A percentile compares a stretch with the other conserved stretches of the same genome.
Evolutionary conservation across 1,140 invertebrate genomes (phyloP).

Genomic region (Lasioglossum albipes): DNA sequence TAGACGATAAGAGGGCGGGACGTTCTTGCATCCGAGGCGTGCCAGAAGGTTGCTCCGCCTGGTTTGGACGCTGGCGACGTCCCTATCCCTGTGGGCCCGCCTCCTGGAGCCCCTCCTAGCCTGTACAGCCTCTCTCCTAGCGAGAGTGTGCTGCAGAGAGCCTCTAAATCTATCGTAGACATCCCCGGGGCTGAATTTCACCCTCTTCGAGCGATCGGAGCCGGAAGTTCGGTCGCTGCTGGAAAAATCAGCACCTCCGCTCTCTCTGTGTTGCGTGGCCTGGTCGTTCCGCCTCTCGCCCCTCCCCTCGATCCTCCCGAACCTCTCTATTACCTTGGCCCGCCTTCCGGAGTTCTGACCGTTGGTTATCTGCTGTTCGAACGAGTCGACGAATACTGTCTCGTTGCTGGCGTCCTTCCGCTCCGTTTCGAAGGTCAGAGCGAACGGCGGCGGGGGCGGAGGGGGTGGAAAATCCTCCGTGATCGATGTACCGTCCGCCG

Average conservation of each 20-base stretch:
- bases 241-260: conserved; percentile 23
- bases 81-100: too few species aligned
- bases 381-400: too few species aligned
- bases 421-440: neutral
- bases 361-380: neutral
- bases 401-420: too few species aligned
- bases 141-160: conserved; percentile 45
- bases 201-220: neutral
- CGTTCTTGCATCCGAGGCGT: neutral
- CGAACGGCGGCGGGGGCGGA: conserved; percentile 7
- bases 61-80: neutral
- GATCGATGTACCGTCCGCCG: neutral
- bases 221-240: neutral
- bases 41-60: neutral
- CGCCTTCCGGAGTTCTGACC: conserved; percentile 28
- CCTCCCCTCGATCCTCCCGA: neutral
- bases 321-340: conserved; percentile 8
- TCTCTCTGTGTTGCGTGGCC: neutral
- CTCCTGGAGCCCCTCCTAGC: neutral
- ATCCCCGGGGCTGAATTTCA: conserved; percentile 5
- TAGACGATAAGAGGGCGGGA: conserved; percentile 35
- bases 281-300: neutral
- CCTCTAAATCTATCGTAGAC: conserved; percentile 49
- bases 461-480: neutral
- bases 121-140: conserved; percentile 20